Base-by-base conservation (phyloP, 2,888 invertebrate species). In the Pomacea canaliculata region DNA sequence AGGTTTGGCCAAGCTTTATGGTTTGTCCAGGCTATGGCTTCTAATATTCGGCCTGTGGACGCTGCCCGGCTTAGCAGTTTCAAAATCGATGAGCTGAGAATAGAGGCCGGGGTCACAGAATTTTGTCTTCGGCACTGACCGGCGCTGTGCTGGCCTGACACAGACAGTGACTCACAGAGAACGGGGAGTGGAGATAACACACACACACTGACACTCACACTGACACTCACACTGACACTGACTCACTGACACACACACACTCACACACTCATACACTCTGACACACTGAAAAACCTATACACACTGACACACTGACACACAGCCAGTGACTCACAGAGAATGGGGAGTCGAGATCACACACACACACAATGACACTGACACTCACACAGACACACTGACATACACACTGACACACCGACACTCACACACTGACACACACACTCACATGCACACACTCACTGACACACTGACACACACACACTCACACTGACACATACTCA, bases 71-170 rank as follows among this genome's bases (percentile, higher is more conserved):
- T 60, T n/a, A 60, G 71, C n/a, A 63, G 65, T 71, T 71, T 71
- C 65, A 71, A 71, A 73, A 73, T 73, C 72, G 72, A 73, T 73
- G 48, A 51, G 1, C 56, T 66, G 51, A 73, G 51, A 66, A 56
- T 70, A n/a, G 27, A 56, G 59, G n/a, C n/a, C 23, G 59, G n/a
- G 59, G 70, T 70, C 59, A 59, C 18, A 49, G 48, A 46, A 69
- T 69, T 48, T 27, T 67, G 46, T 56, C 51, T 56, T 10, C 16
- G 0, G 51, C 3, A 56, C 51, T 56, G 51, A 13, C 51, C 51
- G 51, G 2, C 51, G 16, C 10, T 56, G 51, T n/a, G 37, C 5
- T 65, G 13, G 65, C n/a, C 65, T 23, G n/a, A n/a, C 27, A 65
- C n/a, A 65, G 37, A 27, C n/a, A 27, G 65, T 19, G 65, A 56